Base-by-base conservation (phyloP, 2,113 vertebrate genomes). In the Ciconia stormi region DNA sequence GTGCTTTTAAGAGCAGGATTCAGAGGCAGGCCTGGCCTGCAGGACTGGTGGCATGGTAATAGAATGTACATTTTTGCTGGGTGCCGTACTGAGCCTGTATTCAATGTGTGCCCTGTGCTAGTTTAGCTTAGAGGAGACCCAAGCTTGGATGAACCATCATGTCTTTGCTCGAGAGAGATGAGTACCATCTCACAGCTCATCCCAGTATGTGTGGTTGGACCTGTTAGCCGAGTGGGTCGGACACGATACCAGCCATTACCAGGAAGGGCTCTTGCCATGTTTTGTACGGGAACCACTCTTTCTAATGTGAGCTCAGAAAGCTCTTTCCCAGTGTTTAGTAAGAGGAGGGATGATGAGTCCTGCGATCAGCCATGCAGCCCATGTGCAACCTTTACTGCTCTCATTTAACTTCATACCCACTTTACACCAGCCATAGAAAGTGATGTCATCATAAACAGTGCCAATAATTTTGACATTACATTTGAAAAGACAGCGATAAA, bases 381-480 rank as follows among this genome's bases (percentile, higher is more conserved):
- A 46, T 97, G 96, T 89, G 23, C 95, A 94, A 82, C 83, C 36
- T 98, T 97, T 97, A 97, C 86, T 91, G 85, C 80, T 81, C 93
- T 92, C 95, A 84, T 97, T 97, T 97, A 96, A 95, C 96, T 95
- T 97, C 94, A 97, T 95, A 94, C 93, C 63, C 69, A 30, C 91
- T 97, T 98, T 97, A 97, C 34, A 92, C 65, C 71, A 79, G 93
- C 84, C 92, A 72, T 97, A 98, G 97, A 98, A 98, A 95, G 88
- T 97, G 93, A 97, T 97, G 82, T 86, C 93, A 93, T 61, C 55
- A 90, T 97, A 97, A 98, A 97, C 49, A 82, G 80, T 38, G 52
- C 81, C 82, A 95, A 95, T 97, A 96, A 97, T 93, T 73, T 88
- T 84, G 81, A 96, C 52, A 84, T 93, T 97, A 90, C 56, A 12